Base-by-base conservation (phyloP, 2,888 invertebrate species). In the Isoperla grammatica region DNA sequence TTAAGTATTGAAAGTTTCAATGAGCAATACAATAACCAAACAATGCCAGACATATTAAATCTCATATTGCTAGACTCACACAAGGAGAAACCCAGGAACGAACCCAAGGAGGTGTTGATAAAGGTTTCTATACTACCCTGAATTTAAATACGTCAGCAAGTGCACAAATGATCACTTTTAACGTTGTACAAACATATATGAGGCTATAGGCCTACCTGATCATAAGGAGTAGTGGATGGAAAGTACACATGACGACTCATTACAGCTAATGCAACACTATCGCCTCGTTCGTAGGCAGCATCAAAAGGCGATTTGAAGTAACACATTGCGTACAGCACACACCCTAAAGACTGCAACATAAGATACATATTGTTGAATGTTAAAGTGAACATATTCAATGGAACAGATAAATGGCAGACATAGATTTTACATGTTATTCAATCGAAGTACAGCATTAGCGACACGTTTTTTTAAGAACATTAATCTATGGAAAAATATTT, bases 301-400 rank as follows among this genome's bases (percentile, higher is more conserved):
- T 94, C 93, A 73, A 87, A 94, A 0, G 93, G 93, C 43, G 90
- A 90, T 71, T 87, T 87, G 69, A 88, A 88, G 71, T 85, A 93
- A 69, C 90, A 88, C 76, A 92, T 78, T 1, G 92, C 91, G 74
- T 89, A 93, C 20, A 94, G 76, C 61, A 90, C 79, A 74, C 93
- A 94, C 12, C 93, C 94, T 64, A 93, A 76, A 58, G 90, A 90
- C 92, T 86, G 70, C 68, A 77, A 74, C 57, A 66, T 61, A 63
- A 50, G 37, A 2, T n/a, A n/a, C n/a, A n/a, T n/a, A n/a, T n/a
- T n/a, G n/a, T n/a, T n/a, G n/a, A n/a, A n/a, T n/a, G n/a, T n/a
- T n/a, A n/a, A n/a, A n/a, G n/a, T n/a, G n/a, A n/a, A n/a, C n/a
- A n/a, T n/a, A n/a, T n/a, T n/a, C n/a, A n/a, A n/a, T n/a, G n/a